Percentiles rank a stretch among this genome's conserved stretches.
Conservation (phyloP, 2,113 vertebrate species). For the Lampris incognitus region DNA sequence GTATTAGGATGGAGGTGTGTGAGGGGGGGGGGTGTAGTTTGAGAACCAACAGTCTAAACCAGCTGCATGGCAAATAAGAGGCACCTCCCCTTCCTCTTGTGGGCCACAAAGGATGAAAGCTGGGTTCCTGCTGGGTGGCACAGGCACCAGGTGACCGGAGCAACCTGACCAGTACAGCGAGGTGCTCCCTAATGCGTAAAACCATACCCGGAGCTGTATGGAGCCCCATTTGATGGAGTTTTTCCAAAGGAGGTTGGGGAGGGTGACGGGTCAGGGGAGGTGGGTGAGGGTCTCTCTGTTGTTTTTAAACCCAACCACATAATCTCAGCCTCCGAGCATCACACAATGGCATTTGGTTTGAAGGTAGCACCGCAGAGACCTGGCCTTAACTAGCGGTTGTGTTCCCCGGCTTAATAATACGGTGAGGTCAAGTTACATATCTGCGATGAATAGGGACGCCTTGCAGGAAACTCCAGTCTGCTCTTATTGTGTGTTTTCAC, state of each 20-base stretch:
- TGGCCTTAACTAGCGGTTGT: slow-evolving; percentile 61
- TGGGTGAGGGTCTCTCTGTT: slow-evolving; percentile 52
- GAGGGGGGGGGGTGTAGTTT: slow-evolving; percentile 16
- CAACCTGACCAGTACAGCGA: slow-evolving; percentile 75
- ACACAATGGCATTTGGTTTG: slow-evolving; percentile 73
- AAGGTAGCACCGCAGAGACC: slow-evolving; percentile 76
- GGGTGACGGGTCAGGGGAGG: background rate
- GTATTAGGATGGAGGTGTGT: background rate
- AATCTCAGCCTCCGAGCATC: slow-evolving; percentile 73
- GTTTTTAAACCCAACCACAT: slow-evolving; percentile 76
- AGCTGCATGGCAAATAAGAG: slow-evolving; percentile 76
- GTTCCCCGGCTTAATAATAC: slow-evolving; percentile 63
- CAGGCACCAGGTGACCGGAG: slow-evolving; percentile 81
- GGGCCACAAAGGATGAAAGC: slow-evolving; percentile 81
- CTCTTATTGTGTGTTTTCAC: slow-evolving; percentile 33
- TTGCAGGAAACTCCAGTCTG: slow-evolving; percentile 30
- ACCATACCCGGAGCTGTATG: slow-evolving; percentile 70
- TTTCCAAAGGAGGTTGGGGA: slow-evolving; percentile 36
- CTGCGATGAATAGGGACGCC: slow-evolving; percentile 50
- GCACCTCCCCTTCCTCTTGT: slow-evolving; percentile 63
- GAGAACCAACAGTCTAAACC: slow-evolving; percentile 64
- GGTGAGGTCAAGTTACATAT: slow-evolving; percentile 73
- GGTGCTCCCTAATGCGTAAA: slow-evolving; percentile 63
- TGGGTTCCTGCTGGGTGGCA: slow-evolving; percentile 76
- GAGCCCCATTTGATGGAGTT: slow-evolving; percentile 62